These are phyloP conservation scores for Scylla paramamosain DNA, from an alignment of 1,140 invertebrate genomes.

Conservation along the genomic window DNA sequence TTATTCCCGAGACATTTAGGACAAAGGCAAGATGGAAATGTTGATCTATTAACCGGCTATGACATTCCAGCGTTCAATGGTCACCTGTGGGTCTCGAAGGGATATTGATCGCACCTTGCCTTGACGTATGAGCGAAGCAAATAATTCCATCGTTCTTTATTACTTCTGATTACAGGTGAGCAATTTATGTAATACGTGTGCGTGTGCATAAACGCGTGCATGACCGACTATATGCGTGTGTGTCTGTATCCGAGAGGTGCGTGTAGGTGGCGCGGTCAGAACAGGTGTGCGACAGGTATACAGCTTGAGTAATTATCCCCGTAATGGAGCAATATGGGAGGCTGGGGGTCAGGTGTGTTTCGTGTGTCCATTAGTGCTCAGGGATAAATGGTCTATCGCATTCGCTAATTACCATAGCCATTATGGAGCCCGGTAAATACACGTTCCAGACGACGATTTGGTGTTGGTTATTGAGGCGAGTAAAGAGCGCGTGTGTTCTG, in stretches of 20 bases:
- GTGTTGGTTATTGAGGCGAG: neutral
- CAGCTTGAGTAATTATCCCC: neutral
- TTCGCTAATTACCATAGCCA: neutral
- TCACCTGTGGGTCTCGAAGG: neutral
- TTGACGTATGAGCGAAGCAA: neutral
- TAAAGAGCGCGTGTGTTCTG: neutral
- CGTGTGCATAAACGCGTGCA: neutral
- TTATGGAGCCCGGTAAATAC: neutral
- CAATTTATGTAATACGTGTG: neutral
- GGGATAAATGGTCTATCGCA: constrained; percentile 21
- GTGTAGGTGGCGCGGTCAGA: neutral
- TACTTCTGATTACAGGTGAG: neutral
- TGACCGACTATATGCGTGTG: too few relatives aligned
- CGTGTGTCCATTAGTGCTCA: neutral
- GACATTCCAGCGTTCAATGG: neutral
- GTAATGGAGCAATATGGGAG: neutral
- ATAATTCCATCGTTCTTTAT: neutral
- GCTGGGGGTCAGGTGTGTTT: neutral
- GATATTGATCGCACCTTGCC: neutral
- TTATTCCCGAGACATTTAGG: neutral
- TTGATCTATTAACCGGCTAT: neutral
- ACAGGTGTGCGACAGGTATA: neutral
- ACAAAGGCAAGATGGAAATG: neutral
- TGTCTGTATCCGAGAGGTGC: neutral
- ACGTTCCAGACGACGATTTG: neutral